A percentile compares a stretch with the other conserved stretches of the same genome.
These are phyloP conservation scores for Drosophila leonis DNA, from an alignment of 2,888 invertebrate genomes.

Conservation along the genomic window DNA sequence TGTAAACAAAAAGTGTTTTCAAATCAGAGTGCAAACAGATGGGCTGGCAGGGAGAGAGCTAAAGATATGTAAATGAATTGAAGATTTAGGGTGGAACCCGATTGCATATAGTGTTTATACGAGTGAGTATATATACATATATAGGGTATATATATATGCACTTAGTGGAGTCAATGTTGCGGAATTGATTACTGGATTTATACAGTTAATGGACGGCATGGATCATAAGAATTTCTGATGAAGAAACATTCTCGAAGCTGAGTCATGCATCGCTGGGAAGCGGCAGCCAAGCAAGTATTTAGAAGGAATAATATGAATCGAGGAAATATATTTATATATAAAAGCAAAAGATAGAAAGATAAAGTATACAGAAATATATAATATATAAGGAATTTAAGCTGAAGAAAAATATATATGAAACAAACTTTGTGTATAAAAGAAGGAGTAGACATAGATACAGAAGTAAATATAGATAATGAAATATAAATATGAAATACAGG, in stretches of 20 bases:
- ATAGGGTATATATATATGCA: not conserved
- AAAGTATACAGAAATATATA: not conserved
- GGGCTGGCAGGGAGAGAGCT: too few species aligned
- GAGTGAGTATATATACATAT: not conserved
- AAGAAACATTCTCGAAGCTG: constrained; percentile 18
- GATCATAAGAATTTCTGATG: constrained; percentile 14
- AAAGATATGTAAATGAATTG: not conserved
- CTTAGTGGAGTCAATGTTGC: constrained; percentile 46
- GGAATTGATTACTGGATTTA: constrained; percentile 47
- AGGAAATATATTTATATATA: not conserved
- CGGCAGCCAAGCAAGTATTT: constrained; percentile 31
- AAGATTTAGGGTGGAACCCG: not conserved
- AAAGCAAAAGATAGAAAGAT: not conserved
- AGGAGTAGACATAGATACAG: not conserved
- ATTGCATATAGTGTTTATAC: not conserved
- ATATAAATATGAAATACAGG: too few species aligned
- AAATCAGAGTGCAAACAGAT: not conserved
- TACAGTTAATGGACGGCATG: constrained; percentile 41
- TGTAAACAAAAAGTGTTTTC: constrained; percentile 41
- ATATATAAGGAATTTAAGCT: too few species aligned
- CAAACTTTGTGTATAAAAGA: too few species aligned
- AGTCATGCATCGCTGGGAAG: constrained; percentile 52
- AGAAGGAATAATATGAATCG: not conserved
- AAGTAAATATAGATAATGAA: not conserved
- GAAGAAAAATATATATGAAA: not conserved